These are phyloP conservation scores for Ecdyonurus torrentis DNA, from an alignment of 2,888 invertebrate species.

Conservation along the genomic window DNA sequence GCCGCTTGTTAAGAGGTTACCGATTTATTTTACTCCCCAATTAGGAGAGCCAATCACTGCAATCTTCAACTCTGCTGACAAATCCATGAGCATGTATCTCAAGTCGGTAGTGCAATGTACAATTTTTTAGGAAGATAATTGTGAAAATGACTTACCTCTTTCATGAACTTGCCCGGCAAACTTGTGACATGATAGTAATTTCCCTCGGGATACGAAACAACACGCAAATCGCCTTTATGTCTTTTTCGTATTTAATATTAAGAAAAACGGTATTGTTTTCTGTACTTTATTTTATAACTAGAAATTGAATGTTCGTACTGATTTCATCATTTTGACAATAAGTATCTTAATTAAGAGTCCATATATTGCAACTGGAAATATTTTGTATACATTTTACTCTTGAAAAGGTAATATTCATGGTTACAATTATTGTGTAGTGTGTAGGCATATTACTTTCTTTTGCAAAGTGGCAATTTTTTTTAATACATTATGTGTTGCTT, in stretches of 20 bases:
- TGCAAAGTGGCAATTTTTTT: too few relatives aligned
- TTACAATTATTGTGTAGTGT: too few relatives aligned
- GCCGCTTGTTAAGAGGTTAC: not conserved
- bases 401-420: too few relatives aligned
- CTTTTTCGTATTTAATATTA: not conserved
- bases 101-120: not conserved
- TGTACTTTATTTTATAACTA: not conserved
- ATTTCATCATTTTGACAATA: too few relatives aligned
- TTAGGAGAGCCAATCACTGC: not conserved
- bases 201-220: not conserved
- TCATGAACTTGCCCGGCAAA: not conserved
- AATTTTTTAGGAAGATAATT: too few relatives aligned
- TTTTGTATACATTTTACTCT: too few relatives aligned
- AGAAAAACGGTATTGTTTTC: not conserved
- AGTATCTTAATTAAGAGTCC: too few relatives aligned
- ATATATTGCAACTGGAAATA: too few relatives aligned
- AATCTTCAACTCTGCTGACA: not conserved
- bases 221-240: slow-evolving; percentile 3
- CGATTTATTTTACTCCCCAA: not conserved
- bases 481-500: too few relatives aligned
- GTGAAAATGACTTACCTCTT: not conserved
- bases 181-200: not conserved
- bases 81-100: not conserved
- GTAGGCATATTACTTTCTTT: too few relatives aligned
- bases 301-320: too few relatives aligned